These are phyloP conservation scores for Canis aureus DNA, from an alignment of 2,113 vertebrate genomes.

Conservation along the genomic window DNA sequence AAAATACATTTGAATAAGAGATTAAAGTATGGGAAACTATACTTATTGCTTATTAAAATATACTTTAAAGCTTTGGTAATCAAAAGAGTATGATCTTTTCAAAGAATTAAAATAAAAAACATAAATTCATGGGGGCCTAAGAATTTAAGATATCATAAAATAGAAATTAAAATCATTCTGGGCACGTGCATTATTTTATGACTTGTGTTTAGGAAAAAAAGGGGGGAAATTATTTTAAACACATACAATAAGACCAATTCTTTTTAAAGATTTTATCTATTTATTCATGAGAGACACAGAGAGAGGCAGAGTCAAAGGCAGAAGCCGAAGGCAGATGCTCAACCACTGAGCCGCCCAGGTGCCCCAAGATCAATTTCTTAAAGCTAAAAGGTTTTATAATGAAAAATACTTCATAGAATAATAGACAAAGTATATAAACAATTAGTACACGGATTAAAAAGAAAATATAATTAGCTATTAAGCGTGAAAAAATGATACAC, in stretches of 20 bases:
- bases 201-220: background rate
- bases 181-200: background rate
- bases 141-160: background rate
- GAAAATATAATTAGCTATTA: background rate
- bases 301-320: too few relatives aligned
- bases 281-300: too few relatives aligned
- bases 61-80: background rate
- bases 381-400: background rate
- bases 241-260: background rate
- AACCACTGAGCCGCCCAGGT: too few relatives aligned
- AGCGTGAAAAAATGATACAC: background rate
- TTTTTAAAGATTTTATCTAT: too few relatives aligned
- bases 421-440: background rate
- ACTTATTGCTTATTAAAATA: background rate
- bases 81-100: background rate
- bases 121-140: background rate
- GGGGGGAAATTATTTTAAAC: background rate
- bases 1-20: conserved; percentile 4
- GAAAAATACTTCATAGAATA: background rate
- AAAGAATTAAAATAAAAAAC: background rate
- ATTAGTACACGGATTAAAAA: background rate
- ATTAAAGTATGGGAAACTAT: background rate
- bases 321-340: too few relatives aligned
- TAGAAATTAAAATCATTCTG: background rate
- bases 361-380: background rate